Conservation (phyloP, 1,140 invertebrate species). For the Octopus sinensis region DNA sequence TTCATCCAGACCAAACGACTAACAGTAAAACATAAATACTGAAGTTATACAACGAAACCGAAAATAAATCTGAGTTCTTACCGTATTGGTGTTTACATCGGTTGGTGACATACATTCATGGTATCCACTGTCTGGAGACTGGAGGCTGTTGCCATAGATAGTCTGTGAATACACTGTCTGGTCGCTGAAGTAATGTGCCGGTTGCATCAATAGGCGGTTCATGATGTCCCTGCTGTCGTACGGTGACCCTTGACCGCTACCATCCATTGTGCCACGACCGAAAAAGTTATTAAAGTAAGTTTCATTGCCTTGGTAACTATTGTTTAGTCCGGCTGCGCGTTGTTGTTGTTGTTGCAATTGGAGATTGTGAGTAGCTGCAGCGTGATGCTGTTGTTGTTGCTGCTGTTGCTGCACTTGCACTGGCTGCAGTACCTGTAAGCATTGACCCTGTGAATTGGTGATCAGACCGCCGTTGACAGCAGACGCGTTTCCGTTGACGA, state of each 20-base stretch:
- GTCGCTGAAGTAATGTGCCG: conserved; percentile 7
- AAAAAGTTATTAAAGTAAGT: not conserved
- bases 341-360: not conserved
- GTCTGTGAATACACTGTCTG: conserved; percentile 20
- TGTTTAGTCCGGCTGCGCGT: not conserved
- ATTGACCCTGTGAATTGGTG: conserved; percentile 17
- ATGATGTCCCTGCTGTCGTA: conserved; percentile 22
- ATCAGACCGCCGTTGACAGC: not conserved
- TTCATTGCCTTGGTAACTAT: not conserved
- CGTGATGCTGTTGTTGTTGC: conserved; percentile 13
- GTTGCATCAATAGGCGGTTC: conserved; percentile 15
- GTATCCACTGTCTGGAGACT: conserved; percentile 49
- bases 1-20: no score
- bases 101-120: conserved; percentile 44
- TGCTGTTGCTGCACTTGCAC: conserved; percentile 14
- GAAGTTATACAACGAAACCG: no score
- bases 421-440: conserved; percentile 30
- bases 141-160: conserved; percentile 28
- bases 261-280: not conserved
- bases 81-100: conserved; percentile 16
- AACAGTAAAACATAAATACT: no score
- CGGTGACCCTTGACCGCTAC: conserved; percentile 17
- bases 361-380: not conserved
- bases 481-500: not conserved
- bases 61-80: not conserved